Conservation (phyloP, 2,797 vertebrate genomes). For the Cynodonichthys magdalenae region DNA sequence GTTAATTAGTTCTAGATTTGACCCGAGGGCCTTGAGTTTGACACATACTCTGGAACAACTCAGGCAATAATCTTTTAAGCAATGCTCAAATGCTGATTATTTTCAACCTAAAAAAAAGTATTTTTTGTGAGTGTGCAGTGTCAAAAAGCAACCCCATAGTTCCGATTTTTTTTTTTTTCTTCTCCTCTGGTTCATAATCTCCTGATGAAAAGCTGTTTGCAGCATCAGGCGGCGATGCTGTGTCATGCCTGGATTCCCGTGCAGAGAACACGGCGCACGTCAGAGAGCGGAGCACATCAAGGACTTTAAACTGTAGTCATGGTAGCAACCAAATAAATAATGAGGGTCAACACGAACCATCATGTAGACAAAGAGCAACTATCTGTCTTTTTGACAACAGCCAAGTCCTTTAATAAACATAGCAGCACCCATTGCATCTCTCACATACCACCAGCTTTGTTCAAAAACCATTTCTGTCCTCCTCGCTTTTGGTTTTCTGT, state of each 20-base stretch:
- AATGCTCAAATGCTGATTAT: too few species aligned
- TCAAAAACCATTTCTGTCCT: constrained; percentile 41
- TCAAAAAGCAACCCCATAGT: constrained; percentile 27
- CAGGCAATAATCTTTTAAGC: too few species aligned
- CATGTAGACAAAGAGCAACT: constrained; percentile 56
- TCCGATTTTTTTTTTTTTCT: constrained; percentile 30
- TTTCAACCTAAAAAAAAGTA: too few species aligned
- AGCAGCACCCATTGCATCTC: constrained; percentile 44
- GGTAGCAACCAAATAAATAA: constrained; percentile 76
- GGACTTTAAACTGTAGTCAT: constrained; percentile 58
- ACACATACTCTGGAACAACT: too few species aligned
- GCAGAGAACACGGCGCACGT: constrained; percentile 46
- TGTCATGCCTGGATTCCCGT: constrained; percentile 45
- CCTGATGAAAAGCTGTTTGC: constrained; percentile 66
- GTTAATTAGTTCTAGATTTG: too few species aligned
- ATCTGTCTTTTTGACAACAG: constrained; percentile 72
- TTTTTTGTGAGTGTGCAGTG: constrained; percentile 14
- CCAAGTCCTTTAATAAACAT: constrained; percentile 63
- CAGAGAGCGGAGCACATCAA: constrained; percentile 51
- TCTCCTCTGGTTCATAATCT: constrained; percentile 53
- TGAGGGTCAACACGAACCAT: constrained; percentile 46
- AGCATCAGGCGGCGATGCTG: constrained; percentile 52
- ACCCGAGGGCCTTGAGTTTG: too few species aligned
- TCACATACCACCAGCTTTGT: constrained; percentile 50
- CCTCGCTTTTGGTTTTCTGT: constrained; percentile 16